Conservation (phyloP, 1,140 invertebrate species). For the Acromyrmex charruanus region DNA sequence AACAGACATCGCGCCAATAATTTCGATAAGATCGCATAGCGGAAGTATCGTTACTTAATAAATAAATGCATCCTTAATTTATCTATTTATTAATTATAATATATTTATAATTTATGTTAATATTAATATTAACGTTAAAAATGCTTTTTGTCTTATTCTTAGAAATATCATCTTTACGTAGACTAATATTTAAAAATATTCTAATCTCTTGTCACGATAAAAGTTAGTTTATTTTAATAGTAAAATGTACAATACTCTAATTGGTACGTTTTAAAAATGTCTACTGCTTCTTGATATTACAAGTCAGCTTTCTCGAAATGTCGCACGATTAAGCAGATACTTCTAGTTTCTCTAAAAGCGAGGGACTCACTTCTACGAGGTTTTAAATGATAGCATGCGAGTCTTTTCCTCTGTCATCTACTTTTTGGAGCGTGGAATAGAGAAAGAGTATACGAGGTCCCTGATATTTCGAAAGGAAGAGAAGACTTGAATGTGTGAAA, state of each 20-base stretch:
- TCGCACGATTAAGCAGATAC: constrained; percentile 44
- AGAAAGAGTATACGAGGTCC: constrained; percentile 23
- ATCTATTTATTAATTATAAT: neutral
- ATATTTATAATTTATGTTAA: neutral
- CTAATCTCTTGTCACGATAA: neutral
- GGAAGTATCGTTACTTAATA: constrained; percentile 30
- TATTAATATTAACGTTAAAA: neutral
- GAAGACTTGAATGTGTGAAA: constrained; percentile 28
- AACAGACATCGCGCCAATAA: constrained; percentile 43
- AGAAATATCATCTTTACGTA: neutral
- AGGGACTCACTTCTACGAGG: constrained; percentile 57
- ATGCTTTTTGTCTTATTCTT: neutral
- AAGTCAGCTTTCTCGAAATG: constrained; percentile 13
- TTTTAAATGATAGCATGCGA: constrained; percentile 73
- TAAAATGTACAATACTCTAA: constrained; percentile 1
- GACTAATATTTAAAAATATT: neutral
- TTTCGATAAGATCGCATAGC: neutral
- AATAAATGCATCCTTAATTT: neutral
- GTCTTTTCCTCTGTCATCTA: constrained; percentile 69
- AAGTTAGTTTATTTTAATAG: constrained; percentile 17
- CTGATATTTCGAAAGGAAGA: constrained; percentile 45
- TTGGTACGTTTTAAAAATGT: constrained; percentile 32
- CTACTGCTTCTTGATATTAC: neutral
- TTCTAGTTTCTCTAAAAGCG: constrained; percentile 15
- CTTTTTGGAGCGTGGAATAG: constrained; percentile 61